phyloP scores from a whole-genome alignment of 2,888 invertebrate genomes.

The Microctonus hyperodae region DNA sequence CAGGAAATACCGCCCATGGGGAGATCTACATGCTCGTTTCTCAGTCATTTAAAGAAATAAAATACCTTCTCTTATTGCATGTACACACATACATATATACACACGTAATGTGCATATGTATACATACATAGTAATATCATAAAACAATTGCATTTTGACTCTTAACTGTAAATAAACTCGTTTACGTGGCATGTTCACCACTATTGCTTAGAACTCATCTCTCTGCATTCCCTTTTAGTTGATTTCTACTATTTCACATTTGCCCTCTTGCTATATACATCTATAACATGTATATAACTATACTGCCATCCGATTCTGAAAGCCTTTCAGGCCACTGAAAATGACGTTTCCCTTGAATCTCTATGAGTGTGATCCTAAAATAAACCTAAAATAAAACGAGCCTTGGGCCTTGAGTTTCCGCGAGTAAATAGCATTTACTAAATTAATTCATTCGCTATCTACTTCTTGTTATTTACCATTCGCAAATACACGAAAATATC shows the following conservation, averaged over 20 bases:
- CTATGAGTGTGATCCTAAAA: background rate
- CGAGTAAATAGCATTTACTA: conserved; percentile 41
- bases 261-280: background rate
- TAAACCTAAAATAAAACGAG: conserved; percentile 1
- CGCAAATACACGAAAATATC: conserved; percentile 39
- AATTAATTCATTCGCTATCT: conserved; percentile 38
- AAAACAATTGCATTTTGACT: conserved; percentile 1
- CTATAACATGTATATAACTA: background rate
- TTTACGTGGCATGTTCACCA: conserved; percentile 14
- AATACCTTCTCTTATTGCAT: background rate
- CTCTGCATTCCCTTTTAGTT: background rate
- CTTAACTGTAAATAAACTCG: conserved; percentile 4
- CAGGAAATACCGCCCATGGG: background rate
- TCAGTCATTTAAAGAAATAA: conserved; percentile 6
- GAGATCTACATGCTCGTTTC: background rate
- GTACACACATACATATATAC: background rate
- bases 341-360: conserved; percentile 16
- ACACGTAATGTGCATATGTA: too few relatives aligned
- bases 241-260: background rate
- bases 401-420: conserved; percentile 31
- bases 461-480: conserved; percentile 33
- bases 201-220: background rate
- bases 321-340: conserved; percentile 14
- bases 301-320: background rate
- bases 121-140: background rate